phyloP scores from a whole-genome alignment of 2,113 vertebrate species.

The Pantherophis guttatus region DNA sequence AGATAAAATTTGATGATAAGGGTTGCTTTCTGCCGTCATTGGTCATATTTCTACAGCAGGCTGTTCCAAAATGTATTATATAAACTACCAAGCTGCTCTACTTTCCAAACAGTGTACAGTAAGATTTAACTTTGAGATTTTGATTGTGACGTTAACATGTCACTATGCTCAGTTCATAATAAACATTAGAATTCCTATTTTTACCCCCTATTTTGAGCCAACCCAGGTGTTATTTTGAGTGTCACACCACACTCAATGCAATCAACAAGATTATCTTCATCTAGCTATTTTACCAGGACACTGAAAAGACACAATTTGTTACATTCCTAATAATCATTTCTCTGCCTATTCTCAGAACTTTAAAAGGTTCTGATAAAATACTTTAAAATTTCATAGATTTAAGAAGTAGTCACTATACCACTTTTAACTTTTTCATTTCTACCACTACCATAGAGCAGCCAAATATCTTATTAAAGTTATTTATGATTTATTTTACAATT shows the following conservation, averaged over 20 bases:
- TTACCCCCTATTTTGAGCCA: neutral
- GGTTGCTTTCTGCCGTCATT: neutral
- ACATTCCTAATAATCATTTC: neutral
- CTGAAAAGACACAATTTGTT: neutral
- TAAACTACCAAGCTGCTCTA: neutral
- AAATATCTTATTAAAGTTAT: neutral
- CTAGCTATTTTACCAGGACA: neutral
- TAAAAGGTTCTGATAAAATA: too few relatives aligned
- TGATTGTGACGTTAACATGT: neutral
- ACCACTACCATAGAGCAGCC: too few relatives aligned
- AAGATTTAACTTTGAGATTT: neutral
- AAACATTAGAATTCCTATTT: constrained; percentile 10
- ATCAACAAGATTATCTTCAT: neutral
- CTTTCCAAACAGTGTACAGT: neutral
- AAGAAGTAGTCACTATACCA: neutral
- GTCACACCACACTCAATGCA: neutral
- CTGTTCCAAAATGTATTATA: neutral
- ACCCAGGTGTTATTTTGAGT: neutral
- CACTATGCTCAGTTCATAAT: neutral
- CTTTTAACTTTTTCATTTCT: neutral
- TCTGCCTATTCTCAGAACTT: neutral
- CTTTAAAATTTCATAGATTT: neutral
- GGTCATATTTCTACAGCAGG: neutral
- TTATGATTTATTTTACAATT: neutral
- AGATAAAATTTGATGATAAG: too few relatives aligned